Conservation (phyloP, 2,113 vertebrate genomes). For the Notechis scutatus region DNA sequence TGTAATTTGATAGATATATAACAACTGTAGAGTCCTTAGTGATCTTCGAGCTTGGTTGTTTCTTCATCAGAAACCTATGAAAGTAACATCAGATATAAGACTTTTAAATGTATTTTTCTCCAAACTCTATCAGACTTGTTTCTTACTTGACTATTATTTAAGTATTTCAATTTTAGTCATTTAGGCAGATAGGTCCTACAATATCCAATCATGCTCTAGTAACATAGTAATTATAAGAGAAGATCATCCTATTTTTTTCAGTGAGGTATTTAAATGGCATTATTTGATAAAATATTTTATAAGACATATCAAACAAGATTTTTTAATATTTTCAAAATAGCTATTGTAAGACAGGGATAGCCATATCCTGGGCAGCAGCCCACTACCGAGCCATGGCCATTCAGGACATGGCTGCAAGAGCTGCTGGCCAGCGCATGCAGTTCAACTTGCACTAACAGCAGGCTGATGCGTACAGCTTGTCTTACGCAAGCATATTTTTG, state of each 20-base stretch:
- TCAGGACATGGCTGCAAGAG: background rate
- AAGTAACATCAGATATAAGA: background rate
- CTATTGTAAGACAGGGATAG: background rate
- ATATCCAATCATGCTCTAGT: background rate
- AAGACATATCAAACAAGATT: background rate
- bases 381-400: background rate
- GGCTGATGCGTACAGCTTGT: background rate
- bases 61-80: background rate
- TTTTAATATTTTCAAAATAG: background rate
- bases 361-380: background rate
- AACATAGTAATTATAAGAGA: background rate
- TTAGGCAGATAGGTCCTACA: background rate
- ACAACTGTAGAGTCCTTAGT: background rate
- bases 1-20: background rate
- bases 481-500: background rate
- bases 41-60: background rate
- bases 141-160: background rate
- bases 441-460: background rate
- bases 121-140: background rate
- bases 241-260: background rate
- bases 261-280: background rate
- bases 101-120: background rate
- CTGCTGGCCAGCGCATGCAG: background rate
- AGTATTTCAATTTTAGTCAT: background rate
- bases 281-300: background rate